Evolutionary conservation across 2,113 vertebrate species (phyloP), one percentile per base, ranked within the genome.

Genomic region (Limanda limanda): DNA sequence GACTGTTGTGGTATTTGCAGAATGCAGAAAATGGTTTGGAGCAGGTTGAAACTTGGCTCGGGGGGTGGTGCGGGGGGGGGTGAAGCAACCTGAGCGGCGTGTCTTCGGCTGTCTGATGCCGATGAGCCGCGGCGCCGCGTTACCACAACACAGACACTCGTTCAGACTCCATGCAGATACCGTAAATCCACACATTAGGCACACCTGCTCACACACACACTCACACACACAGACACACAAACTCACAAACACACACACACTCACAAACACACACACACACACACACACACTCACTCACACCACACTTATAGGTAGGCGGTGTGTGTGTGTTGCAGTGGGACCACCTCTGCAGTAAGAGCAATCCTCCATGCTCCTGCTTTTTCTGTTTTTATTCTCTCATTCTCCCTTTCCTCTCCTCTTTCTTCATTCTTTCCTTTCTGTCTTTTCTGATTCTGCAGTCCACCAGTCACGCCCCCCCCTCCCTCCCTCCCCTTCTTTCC

Each of bases 291-390:
- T 4, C 27, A 31, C 27, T 31, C 27, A 31, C 27, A 31, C 60
- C 23, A 77, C 55, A 21, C 20, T 76, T 73, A 40, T 74, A 79
- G 84, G 76, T 77, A 82, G 86, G 79, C 89, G 88, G 82, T 47
- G 40, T 83, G 81, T 83, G 81, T 71, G 73, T 88, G 76, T 91
- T 92, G 91, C 86, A 89, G 85, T 89, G 86, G 82, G 84, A 88
- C 82, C 87, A 91, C 87, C 91, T 93, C 88, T 91, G 90, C 91
- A 92, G 89, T 86, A 82, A 84, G 64, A 91, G 74, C 82, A 82
- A 37, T 78, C 65, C 79, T 83, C 40, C 61, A 1, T 24, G 11
- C 21, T 45, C 24, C 61, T 45, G 7, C 13, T 2, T 57, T 17
- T 25, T 23, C 5, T 15, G 7, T 66, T n/a, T 71, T 75, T 52